A percentile compares a stretch with the other conserved stretches of the same genome.
Evolutionary conservation across 2,113 vertebrate genomes (phyloP).

Genomic region (Ginglymostoma cirratum): DNA sequence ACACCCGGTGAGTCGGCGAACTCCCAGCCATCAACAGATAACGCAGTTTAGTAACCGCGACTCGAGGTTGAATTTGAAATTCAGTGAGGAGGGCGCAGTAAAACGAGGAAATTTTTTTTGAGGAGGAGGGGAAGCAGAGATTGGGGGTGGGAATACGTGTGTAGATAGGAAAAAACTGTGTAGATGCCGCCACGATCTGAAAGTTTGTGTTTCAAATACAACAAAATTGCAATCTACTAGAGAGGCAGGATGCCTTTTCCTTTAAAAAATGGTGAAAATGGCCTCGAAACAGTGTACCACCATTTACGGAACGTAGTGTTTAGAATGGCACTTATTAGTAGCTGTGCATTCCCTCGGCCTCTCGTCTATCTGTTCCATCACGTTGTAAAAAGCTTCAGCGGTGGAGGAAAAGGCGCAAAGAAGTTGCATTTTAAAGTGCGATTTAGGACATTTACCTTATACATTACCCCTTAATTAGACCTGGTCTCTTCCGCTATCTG

Average conservation of each 20-base stretch:
- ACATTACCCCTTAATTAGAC: constrained; percentile 37
- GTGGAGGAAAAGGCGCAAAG: neutral
- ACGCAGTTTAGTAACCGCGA: neutral
- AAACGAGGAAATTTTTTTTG: no score
- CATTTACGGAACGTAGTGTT: neutral
- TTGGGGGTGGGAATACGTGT: neutral
- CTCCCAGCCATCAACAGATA: neutral
- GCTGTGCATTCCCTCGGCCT: neutral
- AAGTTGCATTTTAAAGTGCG: neutral
- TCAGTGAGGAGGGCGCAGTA: no score
- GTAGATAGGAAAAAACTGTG: neutral
- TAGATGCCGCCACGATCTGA: neutral
- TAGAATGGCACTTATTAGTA: neutral
- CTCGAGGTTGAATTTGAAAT: neutral
- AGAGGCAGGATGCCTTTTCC: neutral
- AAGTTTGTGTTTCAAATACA: neutral
- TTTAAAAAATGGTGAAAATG: neutral
- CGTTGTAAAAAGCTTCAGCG: neutral
- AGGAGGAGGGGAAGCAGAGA: no score
- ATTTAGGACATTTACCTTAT: constrained; percentile 26
- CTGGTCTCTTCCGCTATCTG: constrained; percentile 37
- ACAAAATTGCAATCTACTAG: neutral
- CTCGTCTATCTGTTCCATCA: neutral
- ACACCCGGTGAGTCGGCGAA: neutral
- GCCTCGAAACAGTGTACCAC: neutral